Evolutionary conservation across 2,113 vertebrate genomes (phyloP), one percentile per base, ranked within the genome.

Genomic region (Phoenicopterus ruber): DNA sequence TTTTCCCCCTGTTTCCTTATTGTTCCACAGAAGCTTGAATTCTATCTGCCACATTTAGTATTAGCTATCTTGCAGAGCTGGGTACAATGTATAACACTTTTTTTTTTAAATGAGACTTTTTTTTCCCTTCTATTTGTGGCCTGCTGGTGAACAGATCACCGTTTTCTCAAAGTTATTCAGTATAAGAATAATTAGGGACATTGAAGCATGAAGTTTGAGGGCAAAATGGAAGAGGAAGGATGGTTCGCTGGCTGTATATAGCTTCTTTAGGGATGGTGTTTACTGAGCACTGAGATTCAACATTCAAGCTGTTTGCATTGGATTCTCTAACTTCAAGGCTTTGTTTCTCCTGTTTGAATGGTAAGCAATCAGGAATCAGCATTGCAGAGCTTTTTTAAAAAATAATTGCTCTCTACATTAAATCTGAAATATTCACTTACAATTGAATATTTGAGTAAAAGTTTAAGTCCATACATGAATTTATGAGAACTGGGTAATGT

Each of bases 151-250:
- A 66, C 20, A 82, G 34, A 70, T 70, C 2, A 0, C 54, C 1
- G 0, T 87, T 87, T 84, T 82, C 57, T 78, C 31, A 2, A 88
- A 80, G 79, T 88, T 93, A 55, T 83, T 93, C 78, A 73, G 40
- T 62, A 31, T 72, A 42, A 93, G 40, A 88, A 82, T 93, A 96
- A 93, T 95, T 93, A 93, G 42, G 46, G 16, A 91, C 20, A 59
- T 10, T 44, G 46, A 95, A 89, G 44, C 44, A 59, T 57, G 81
- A 91, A 80, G 54, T 93, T 59, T 90, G 50, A 80, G 46, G 59
- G 49, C 40, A 47, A 91, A 91, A 78, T 62, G 42, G 76, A 78
- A 92, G 87, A 89, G 18, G 31, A 93, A 85, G 26, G 50, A 57
- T 54, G n/a, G 36, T 94, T 92, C 1, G 4, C 38, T 80, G 63